Percentiles rank a stretch among this genome's conserved stretches.
phyloP scores from a whole-genome alignment of 2,797 vertebrate species.

The Danio choprae region DNA sequence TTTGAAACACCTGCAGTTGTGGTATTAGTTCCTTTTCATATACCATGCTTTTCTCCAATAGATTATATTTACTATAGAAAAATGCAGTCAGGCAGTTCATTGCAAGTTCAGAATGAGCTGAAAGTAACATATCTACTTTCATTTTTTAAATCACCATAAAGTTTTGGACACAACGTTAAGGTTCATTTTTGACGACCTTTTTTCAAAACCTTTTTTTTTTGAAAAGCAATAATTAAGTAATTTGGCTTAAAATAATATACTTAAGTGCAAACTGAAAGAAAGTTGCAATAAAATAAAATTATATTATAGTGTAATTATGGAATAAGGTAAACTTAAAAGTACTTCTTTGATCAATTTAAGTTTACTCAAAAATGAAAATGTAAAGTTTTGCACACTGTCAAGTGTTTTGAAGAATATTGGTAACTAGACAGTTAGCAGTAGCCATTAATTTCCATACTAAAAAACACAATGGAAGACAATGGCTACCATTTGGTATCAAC shows the following conservation, averaged over 20 bases:
- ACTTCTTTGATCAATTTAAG: background rate
- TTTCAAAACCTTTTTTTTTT: background rate
- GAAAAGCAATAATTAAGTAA: background rate
- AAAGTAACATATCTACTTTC: background rate
- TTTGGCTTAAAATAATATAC: background rate
- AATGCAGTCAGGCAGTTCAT: background rate
- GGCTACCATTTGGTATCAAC: too few relatives aligned
- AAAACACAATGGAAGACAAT: too few relatives aligned
- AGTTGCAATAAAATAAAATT: background rate
- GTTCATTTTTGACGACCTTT: background rate
- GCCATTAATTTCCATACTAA: too few relatives aligned
- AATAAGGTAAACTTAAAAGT: background rate
- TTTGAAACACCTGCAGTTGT: slow-evolving; percentile 19
- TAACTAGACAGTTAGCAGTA: too few relatives aligned
- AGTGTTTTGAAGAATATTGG: too few relatives aligned
- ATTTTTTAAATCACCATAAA: background rate
- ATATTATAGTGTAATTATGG: background rate
- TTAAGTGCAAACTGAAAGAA: background rate
- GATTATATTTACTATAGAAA: background rate
- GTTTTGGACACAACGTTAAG: background rate
- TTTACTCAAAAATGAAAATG: too few relatives aligned
- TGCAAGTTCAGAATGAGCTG: background rate
- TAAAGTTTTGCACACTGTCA: too few relatives aligned
- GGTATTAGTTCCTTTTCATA: background rate
- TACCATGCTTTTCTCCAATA: background rate